A percentile compares a stretch with the other conserved stretches of the same genome.
Conservation (phyloP, 2,888 invertebrate genomes). For the Danaus chrysippus region DNA sequence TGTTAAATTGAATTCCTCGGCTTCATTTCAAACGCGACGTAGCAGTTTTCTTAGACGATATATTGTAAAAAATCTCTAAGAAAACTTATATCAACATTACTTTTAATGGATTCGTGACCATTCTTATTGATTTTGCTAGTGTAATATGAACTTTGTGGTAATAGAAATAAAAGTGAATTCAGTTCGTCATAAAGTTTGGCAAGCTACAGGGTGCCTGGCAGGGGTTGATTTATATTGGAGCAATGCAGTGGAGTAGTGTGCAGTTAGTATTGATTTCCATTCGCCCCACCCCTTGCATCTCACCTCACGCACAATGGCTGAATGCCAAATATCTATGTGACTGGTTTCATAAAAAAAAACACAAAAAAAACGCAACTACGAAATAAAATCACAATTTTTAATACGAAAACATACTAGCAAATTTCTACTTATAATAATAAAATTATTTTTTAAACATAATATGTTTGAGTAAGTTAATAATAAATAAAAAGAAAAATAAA, state of each 20-base stretch:
- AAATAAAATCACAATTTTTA: slow-evolving; percentile 2
- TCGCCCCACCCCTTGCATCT: slow-evolving; percentile 62
- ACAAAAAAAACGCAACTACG: slow-evolving; percentile 5
- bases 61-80: slow-evolving; percentile 46
- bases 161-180: slow-evolving; percentile 40
- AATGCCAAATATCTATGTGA: slow-evolving; percentile 54
- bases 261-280: slow-evolving; percentile 80
- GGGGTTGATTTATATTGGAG: slow-evolving; percentile 77
- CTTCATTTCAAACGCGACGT: slow-evolving; percentile 23
- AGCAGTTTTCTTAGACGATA: slow-evolving; percentile 36
- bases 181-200: slow-evolving; percentile 50
- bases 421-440: no score
- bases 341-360: slow-evolving; percentile 35
- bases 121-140: slow-evolving; percentile 37
- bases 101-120: slow-evolving; percentile 55
- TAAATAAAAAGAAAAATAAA: background rate
- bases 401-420: background rate
- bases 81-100: slow-evolving; percentile 45
- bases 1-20: slow-evolving; percentile 21
- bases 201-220: slow-evolving; percentile 61
- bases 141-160: slow-evolving; percentile 34
- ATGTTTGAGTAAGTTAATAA: no score
- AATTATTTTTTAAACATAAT: no score
- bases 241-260: slow-evolving; percentile 76
- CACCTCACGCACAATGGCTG: slow-evolving; percentile 74